Conservation (phyloP, 2,113 vertebrate genomes). For the Scomber japonicus region DNA sequence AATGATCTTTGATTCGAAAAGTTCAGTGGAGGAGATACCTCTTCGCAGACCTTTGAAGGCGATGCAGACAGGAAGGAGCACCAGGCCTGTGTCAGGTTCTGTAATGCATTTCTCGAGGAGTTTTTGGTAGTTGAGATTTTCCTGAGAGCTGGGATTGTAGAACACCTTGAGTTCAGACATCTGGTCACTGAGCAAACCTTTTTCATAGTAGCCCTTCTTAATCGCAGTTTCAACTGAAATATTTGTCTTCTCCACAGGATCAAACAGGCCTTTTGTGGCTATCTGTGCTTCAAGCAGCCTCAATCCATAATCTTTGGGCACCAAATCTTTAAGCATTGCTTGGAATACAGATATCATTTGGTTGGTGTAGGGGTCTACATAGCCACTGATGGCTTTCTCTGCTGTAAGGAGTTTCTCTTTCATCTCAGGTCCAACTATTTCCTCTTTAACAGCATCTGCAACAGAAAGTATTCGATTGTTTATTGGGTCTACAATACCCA, state of each 20-base stretch:
- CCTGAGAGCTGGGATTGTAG: constrained; percentile 91
- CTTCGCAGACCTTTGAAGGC: constrained; percentile 86
- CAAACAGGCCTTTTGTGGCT: constrained; percentile 89
- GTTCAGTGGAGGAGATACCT: constrained; percentile 83
- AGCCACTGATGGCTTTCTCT: constrained; percentile 89
- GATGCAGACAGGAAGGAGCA: constrained; percentile 89
- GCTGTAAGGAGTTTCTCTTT: constrained; percentile 92
- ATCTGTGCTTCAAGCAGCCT: constrained; percentile 94
- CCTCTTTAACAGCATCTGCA: constrained; percentile 89
- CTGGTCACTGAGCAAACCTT: constrained; percentile 88
- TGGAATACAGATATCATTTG: constrained; percentile 93
- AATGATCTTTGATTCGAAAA: constrained; percentile 88
- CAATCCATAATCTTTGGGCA: constrained; percentile 91
- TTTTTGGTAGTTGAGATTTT: constrained; percentile 90
- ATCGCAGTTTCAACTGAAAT: constrained; percentile 90
- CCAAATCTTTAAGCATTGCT: constrained; percentile 94
- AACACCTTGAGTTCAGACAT: constrained; percentile 91
- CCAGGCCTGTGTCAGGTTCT: constrained; percentile 87
- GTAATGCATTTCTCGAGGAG: constrained; percentile 89
- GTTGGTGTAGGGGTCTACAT: constrained; percentile 90
- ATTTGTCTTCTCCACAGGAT: constrained; percentile 89
- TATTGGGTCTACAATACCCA: constrained; percentile 91
- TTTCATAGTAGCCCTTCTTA: constrained; percentile 90
- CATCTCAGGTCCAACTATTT: constrained; percentile 91
- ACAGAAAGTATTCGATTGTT: constrained; percentile 89